Evolutionary conservation across 1,140 invertebrate species (phyloP).

Genomic region (Drosophila albomicans): DNA sequence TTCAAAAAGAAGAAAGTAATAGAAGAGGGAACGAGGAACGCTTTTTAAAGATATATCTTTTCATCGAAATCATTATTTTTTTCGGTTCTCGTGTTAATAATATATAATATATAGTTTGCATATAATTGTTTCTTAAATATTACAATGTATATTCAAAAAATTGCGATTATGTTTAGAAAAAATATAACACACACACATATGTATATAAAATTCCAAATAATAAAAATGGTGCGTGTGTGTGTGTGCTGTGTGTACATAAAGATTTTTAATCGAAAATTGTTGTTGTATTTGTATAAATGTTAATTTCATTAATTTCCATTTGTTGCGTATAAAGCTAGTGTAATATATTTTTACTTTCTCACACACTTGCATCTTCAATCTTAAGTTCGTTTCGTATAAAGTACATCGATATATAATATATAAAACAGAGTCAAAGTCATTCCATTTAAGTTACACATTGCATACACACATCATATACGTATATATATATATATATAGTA

Average conservation of each 20-base stretch:
- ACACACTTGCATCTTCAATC: slow-evolving; percentile 18
- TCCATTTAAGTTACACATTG: slow-evolving; percentile 22
- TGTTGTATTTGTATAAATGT: slow-evolving; percentile 25
- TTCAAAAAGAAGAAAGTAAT: background rate
- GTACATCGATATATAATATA: slow-evolving; percentile 60
- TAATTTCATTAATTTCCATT: background rate
- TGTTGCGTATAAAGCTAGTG: slow-evolving; percentile 11
- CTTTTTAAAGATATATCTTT: background rate
- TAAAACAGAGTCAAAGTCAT: slow-evolving; percentile 42
- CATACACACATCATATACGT: slow-evolving; percentile 3
- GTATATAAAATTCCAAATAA: slow-evolving; percentile 2
- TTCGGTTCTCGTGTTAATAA: slow-evolving; percentile 3
- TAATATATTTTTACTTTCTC: background rate
- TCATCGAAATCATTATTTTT: slow-evolving; percentile 18
- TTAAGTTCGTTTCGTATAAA: slow-evolving; percentile 35
- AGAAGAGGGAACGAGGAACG: background rate
- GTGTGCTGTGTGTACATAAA: background rate
- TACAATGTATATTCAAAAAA: slow-evolving; percentile 7
- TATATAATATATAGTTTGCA: slow-evolving; percentile 4
- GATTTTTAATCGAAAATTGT: slow-evolving; percentile 10
- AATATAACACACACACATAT: slow-evolving; percentile 15
- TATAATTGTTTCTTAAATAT: slow-evolving; percentile 14
- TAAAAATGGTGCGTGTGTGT: background rate
- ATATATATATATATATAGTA: slow-evolving; percentile 9
- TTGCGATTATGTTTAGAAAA: slow-evolving; percentile 22